phyloP scores from a whole-genome alignment of 2,113 vertebrate species.

The Tamias sibiricus region DNA sequence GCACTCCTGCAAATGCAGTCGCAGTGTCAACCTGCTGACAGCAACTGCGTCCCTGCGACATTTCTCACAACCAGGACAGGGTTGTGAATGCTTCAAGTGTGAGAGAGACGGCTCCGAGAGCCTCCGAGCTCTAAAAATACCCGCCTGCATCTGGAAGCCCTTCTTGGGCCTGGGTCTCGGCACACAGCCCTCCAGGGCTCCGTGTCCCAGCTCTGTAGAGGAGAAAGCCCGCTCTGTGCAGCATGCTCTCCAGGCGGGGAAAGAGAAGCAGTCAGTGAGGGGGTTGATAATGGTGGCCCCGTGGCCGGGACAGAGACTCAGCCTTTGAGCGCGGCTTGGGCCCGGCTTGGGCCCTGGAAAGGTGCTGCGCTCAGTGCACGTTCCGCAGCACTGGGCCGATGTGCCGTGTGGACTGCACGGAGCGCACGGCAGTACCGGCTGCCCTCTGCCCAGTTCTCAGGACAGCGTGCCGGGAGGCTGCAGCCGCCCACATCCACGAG shows the following conservation, averaged over 20 bases:
- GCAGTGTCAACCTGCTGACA: conserved; percentile 60
- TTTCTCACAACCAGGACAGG: conserved; percentile 58
- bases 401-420: too few relatives aligned
- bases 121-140: conserved; percentile 13
- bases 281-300: conserved; percentile 23
- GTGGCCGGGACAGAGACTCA: conserved; percentile 26
- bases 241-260: neutral
- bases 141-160: conserved; percentile 33
- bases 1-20: conserved; percentile 22
- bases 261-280: conserved; percentile 28
- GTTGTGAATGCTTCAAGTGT: conserved; percentile 57
- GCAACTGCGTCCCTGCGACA: conserved; percentile 57
- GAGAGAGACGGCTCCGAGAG: conserved; percentile 28
- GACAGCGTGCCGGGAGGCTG: too few relatives aligned
- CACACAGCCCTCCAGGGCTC: conserved; percentile 24
- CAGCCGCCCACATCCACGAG: neutral
- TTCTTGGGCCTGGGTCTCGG: neutral
- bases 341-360: neutral
- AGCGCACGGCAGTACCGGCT: too few relatives aligned
- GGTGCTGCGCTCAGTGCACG: neutral
- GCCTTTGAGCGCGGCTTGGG: neutral
- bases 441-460: too few relatives aligned
- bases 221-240: too few relatives aligned
- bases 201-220: neutral
- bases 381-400: neutral